Conservation (phyloP, 2,888 invertebrate genomes). For the Cynaeus angustus region DNA sequence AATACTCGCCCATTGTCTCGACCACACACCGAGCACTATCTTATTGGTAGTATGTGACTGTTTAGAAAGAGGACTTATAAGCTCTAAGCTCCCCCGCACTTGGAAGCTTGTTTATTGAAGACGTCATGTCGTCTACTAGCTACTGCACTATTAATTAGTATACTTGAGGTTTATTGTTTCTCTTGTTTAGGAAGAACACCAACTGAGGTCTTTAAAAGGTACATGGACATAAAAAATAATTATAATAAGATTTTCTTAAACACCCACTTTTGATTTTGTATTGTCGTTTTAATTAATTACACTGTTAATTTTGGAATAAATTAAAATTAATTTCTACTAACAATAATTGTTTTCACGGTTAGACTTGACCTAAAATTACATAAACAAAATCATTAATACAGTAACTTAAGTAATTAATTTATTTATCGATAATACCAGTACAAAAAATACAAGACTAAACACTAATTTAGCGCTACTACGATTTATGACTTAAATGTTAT, state of each 20-base stretch:
- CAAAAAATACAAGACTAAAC: constrained; percentile 7
- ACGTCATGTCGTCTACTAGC: constrained; percentile 54
- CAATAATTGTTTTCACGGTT: too few relatives aligned
- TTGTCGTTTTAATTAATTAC: too few relatives aligned
- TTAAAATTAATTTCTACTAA: too few relatives aligned
- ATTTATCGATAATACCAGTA: too few relatives aligned
- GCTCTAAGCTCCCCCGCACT: constrained; percentile 51
- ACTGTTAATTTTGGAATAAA: too few relatives aligned
- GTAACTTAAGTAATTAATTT: too few relatives aligned
- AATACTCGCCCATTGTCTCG: constrained; percentile 64
- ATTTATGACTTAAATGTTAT: constrained; percentile 21
- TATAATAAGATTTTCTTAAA: background rate
- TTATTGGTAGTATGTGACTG: constrained; percentile 43
- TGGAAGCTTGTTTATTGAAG: constrained; percentile 53
- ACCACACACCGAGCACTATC: constrained; percentile 60
- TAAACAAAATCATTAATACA: too few relatives aligned
- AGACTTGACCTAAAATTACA: too few relatives aligned
- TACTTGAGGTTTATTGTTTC: constrained; percentile 32
- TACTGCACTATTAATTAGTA: constrained; percentile 56
- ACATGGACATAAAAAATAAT: background rate
- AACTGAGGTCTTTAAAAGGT: background rate
- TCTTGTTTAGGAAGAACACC: constrained; percentile 15
- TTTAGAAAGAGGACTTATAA: constrained; percentile 23
- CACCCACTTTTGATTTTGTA: background rate
- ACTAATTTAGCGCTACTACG: constrained; percentile 9